Conservation (phyloP, 2,113 vertebrate genomes). For the Hystrix brachyura region DNA sequence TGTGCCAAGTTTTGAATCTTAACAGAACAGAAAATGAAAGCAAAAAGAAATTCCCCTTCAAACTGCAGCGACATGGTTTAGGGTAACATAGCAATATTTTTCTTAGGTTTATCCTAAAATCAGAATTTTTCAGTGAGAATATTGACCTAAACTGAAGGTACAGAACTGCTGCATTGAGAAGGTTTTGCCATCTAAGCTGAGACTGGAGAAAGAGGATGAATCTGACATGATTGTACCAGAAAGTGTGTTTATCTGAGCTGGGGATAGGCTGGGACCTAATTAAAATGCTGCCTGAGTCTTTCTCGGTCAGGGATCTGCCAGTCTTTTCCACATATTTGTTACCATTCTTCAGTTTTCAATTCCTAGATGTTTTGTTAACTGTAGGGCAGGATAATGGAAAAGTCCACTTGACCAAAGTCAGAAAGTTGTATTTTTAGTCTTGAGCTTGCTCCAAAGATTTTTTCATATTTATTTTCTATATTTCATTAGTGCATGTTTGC, state of each 20-base stretch:
- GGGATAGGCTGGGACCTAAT: background rate
- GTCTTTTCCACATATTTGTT: background rate
- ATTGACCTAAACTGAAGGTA: background rate
- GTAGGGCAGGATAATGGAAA: background rate
- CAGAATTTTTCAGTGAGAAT: background rate
- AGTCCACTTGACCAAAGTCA: background rate
- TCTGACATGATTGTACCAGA: background rate
- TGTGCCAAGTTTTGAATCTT: background rate
- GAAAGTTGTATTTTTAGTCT: background rate
- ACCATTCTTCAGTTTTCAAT: background rate
- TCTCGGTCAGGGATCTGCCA: background rate
- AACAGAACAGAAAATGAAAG: constrained; percentile 65
- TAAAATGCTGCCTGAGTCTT: background rate
- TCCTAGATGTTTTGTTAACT: background rate
- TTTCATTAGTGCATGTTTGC: background rate
- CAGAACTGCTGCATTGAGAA: background rate
- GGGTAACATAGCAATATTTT: constrained; percentile 19
- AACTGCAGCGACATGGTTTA: background rate
- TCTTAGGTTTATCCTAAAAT: constrained; percentile 55
- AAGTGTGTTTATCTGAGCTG: background rate
- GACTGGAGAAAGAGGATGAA: background rate
- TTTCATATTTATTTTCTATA: background rate
- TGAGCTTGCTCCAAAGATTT: background rate
- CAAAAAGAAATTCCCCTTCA: background rate
- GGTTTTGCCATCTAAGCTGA: background rate